These are phyloP conservation scores for Clusia tigrina DNA, from an alignment of 2,888 invertebrate genomes.

Conservation along the genomic window DNA sequence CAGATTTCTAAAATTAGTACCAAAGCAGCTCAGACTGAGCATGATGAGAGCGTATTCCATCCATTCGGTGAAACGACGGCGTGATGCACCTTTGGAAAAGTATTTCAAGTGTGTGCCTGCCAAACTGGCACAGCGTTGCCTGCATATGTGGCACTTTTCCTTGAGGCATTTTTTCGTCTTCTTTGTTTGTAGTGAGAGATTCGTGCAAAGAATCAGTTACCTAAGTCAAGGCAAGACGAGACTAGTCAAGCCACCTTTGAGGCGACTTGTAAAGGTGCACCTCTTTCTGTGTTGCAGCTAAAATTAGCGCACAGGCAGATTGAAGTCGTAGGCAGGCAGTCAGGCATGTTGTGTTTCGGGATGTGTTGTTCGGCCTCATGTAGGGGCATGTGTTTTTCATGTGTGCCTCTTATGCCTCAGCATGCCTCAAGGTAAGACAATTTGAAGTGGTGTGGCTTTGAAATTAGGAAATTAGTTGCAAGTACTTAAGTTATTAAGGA, in stretches of 20 bases:
- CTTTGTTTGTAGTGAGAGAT: no score
- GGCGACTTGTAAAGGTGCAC: not conserved
- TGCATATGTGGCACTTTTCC: not conserved
- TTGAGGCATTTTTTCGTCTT: not conserved
- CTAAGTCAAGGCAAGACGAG: no score
- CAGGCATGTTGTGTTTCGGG: not conserved
- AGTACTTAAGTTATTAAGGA: constrained; percentile 7
- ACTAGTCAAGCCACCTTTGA: constrained; percentile 4
- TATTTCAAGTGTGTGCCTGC: no score
- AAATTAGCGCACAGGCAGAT: not conserved
- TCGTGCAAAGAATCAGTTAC: not conserved
- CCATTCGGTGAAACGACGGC: not conserved
- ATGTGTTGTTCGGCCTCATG: not conserved
- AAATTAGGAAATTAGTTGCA: constrained; percentile 4
- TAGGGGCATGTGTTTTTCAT: constrained; percentile 6
- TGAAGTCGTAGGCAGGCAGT: not conserved
- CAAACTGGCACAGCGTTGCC: no score
- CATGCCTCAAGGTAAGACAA: not conserved
- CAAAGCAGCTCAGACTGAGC: not conserved
- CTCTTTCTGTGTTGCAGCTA: not conserved
- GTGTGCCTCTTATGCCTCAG: not conserved
- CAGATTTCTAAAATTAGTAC: constrained; percentile 1
- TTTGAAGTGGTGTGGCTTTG: not conserved
- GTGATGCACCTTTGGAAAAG: not conserved
- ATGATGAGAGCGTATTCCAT: not conserved